Evolutionary conservation across 53 echinoderm and acorn worm species (phyloP), one percentile per base, ranked within the genome.

Genomic region (Holothuria leucospilota): DNA sequence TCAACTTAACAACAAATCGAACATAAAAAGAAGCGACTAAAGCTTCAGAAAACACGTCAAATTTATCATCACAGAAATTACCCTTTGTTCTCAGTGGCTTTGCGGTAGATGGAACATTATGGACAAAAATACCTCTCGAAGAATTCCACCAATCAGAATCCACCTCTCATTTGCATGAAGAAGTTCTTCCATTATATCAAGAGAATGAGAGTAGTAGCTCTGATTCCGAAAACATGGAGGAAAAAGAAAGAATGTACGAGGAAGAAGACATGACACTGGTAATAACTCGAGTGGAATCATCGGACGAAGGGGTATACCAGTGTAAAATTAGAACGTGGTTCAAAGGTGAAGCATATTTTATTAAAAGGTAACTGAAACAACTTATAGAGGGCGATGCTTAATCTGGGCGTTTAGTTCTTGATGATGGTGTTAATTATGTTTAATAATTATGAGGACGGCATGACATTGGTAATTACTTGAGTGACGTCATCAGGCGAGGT

Each of bases 261-360:
- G 72, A 82, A 62, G 46, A 46, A 4, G 88, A 93, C 68, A 93
- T 93, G 93, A 64, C 93, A 20, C 64, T 93, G 39, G 88, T 63
- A 51, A 88, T 93, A 23, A 81, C 85, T 0, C 67, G 88, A 51
- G 6, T 6, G 3, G 26, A 14, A 1, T 0, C 14, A 4, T n/a
- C n/a, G 12, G 90, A 93, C 49, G 85, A 72, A 14, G 88, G 69
- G 5, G 26, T 41, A 25, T 93, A 93, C 85, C 51, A 41, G 5
- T 93, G 93, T 56, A 64, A 88, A 63, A 29, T 27, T 2, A 11
- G 0, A 60, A 46, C 59, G 6, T 27, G 49, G 28, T 82, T 72
- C 58, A 59, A 68, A 23, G 82, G 30, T 70, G 30, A 70, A 26
- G 20, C 70, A 20, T 10, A 42, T 49, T 42, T 72, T 72, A 29